A percentile compares a stretch with the other conserved stretches of the same genome.
Conservation (phyloP, 1,140 invertebrate genomes). For the Lepidostoma basale region DNA sequence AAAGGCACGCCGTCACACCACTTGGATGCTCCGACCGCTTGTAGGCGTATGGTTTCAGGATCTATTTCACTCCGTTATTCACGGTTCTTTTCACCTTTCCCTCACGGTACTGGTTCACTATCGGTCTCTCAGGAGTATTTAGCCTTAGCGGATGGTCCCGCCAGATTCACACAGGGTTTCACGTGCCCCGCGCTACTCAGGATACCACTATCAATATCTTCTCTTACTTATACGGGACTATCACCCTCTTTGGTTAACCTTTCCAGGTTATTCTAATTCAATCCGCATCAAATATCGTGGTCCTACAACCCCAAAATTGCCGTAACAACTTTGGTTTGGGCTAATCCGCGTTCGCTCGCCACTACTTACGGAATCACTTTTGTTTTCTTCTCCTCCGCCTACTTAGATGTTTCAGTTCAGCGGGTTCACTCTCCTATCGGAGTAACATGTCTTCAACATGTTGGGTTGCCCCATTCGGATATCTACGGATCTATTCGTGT, state of each 20-base stretch:
- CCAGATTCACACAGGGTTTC: background rate
- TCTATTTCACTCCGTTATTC: background rate
- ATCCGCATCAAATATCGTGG: constrained; percentile 25
- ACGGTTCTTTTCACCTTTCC: background rate
- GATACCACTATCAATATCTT: background rate
- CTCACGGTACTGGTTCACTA: constrained; percentile 42
- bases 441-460: background rate
- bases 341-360: constrained; percentile 19
- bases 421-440: background rate
- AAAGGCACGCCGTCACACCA: background rate
- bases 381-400: background rate
- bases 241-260: background rate
- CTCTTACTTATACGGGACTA: background rate
- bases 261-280: background rate
- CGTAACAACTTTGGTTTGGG: no score
- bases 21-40: background rate
- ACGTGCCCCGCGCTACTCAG: background rate
- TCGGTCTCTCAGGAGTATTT: constrained; percentile 54
- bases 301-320: no score
- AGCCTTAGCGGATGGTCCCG: constrained; percentile 52
- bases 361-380: background rate
- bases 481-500: constrained; percentile 14
- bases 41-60: background rate
- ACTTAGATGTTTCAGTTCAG: constrained; percentile 6
- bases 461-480: constrained; percentile 6